Percentiles rank a stretch among this genome's conserved stretches.
phyloP scores from a whole-genome alignment of 2,113 vertebrate species.

The Copsychus sechellarum region DNA sequence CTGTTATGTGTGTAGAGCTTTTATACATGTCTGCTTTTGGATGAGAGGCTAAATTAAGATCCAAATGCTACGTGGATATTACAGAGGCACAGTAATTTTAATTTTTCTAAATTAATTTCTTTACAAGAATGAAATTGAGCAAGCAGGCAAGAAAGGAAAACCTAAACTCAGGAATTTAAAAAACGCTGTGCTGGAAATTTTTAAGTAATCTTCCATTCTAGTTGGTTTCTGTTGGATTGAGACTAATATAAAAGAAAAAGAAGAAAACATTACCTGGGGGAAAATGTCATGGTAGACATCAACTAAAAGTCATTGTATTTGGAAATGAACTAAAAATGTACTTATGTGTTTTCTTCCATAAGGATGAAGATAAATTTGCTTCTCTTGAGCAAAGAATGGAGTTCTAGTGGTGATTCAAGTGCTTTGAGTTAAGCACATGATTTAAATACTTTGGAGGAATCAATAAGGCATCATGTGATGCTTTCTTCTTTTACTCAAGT shows the following conservation, averaged over 20 bases:
- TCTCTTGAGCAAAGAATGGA: neutral
- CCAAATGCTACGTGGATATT: neutral
- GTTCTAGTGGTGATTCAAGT: neutral
- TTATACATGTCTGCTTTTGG: neutral
- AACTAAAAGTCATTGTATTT: neutral
- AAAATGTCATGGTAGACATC: neutral
- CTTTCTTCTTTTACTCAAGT: neutral
- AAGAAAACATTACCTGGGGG: neutral
- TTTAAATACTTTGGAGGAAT: neutral
- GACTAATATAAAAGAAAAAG: neutral
- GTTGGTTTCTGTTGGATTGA: neutral
- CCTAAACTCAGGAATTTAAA: neutral
- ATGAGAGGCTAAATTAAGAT: neutral
- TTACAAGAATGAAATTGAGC: neutral
- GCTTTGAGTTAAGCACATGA: neutral
- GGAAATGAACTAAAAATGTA: neutral
- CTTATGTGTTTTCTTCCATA: neutral
- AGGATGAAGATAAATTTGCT: neutral
- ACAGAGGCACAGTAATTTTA: neutral
- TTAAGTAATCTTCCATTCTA: neutral
- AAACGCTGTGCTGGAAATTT: neutral
- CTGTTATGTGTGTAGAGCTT: neutral
- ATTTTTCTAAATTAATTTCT: neutral
- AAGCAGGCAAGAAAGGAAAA: neutral
- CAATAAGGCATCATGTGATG: neutral